Conservation (phyloP, 2,797 vertebrate genomes). For the Simalia tracyae region DNA sequence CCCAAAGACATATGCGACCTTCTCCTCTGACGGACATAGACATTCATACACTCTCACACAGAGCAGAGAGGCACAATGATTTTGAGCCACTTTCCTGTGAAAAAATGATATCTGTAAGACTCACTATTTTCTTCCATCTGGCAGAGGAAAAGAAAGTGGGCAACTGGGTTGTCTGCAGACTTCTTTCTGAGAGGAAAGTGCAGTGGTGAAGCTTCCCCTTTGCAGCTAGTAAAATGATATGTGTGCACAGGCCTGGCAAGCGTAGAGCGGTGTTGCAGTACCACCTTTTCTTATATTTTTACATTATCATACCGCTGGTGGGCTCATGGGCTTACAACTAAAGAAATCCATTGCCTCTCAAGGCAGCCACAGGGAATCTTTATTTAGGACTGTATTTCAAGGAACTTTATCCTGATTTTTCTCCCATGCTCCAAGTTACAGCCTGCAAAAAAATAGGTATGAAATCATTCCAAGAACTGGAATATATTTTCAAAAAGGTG, state of each 20-base stretch:
- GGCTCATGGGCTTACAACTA: not conserved
- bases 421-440: not conserved
- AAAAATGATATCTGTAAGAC: not conserved
- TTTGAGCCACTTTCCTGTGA: not conserved
- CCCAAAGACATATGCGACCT: not conserved
- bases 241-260: not conserved
- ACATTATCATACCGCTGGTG: not conserved
- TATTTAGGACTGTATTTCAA: not conserved
- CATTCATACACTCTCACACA: not conserved
- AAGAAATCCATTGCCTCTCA: not conserved
- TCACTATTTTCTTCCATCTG: not conserved
- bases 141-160: not conserved
- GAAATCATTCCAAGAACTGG: not conserved
- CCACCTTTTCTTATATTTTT: not conserved
- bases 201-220: not conserved
- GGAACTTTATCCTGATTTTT: not conserved
- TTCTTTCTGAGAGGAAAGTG: not conserved
- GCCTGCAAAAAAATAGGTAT: not conserved
- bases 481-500: not conserved
- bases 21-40: not conserved
- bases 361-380: not conserved
- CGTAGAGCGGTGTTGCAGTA: not conserved
- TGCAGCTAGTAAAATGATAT: not conserved
- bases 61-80: not conserved
- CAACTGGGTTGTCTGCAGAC: not conserved